phyloP scores from a whole-genome alignment of 2,797 vertebrate genomes.

The Garrulus glandarius region DNA sequence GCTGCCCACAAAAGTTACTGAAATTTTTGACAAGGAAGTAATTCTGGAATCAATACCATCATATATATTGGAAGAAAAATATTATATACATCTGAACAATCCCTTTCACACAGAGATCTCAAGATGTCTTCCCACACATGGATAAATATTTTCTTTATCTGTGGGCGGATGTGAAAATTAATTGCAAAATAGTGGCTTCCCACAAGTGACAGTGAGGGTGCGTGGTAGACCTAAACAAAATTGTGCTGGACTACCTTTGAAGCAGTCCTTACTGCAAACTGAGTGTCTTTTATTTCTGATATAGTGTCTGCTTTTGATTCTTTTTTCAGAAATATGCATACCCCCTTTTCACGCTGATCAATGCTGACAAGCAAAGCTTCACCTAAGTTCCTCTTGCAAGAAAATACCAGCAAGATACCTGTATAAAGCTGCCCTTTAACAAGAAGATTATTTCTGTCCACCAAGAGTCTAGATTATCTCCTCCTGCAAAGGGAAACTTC shows the following conservation, averaged over 20 bases:
- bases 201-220: not conserved
- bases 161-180: not conserved
- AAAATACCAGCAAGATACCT: not conserved
- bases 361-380: not conserved
- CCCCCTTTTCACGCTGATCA: not conserved
- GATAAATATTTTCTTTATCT: not conserved
- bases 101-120: not conserved
- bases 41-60: not conserved
- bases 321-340: not conserved
- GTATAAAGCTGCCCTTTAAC: not conserved
- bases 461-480: not conserved
- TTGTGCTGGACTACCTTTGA: not conserved
- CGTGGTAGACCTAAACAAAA: not conserved
- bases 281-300: not conserved
- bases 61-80: not conserved
- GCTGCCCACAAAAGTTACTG: not conserved
- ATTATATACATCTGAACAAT: not conserved
- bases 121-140: not conserved
- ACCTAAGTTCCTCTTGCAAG: not conserved
- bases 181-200: not conserved
- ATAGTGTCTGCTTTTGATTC: not conserved
- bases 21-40: not conserved
- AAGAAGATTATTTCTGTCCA: not conserved
- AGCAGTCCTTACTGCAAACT: not conserved
- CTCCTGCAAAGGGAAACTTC: not conserved